A percentile compares a stretch with the other conserved stretches of the same genome.
phyloP scores from a whole-genome alignment of 2,113 vertebrate genomes.

The Monopterus albus region DNA sequence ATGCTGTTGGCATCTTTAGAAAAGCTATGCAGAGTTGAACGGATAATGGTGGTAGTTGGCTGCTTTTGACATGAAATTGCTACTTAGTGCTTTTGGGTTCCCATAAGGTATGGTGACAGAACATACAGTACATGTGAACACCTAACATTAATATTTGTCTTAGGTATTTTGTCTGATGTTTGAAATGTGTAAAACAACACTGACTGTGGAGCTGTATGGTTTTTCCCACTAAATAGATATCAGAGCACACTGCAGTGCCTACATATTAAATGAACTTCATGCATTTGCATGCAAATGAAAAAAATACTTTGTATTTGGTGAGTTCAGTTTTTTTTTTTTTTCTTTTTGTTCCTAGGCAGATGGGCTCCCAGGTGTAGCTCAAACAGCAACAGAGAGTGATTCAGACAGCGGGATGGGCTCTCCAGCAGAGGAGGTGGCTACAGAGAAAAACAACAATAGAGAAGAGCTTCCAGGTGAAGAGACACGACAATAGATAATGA shows the following conservation, averaged over 20 bases:
- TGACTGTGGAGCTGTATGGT: neutral
- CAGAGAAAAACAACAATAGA: constrained; percentile 10
- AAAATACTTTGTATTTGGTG: no score
- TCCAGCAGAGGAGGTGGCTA: constrained; percentile 50
- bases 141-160: no score
- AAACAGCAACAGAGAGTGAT: constrained; percentile 76
- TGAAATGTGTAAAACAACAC: no score
- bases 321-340: no score
- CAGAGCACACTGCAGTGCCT: neutral
- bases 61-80: no score
- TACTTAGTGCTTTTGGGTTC: accelerated
- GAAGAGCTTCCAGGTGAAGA: constrained; percentile 60
- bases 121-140: no score
- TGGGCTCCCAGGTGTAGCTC: constrained; percentile 32
- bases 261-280: no score
- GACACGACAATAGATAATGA: constrained; percentile 8
- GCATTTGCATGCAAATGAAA: no score
- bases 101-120: neutral
- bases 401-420: constrained; percentile 87
- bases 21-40: no score
- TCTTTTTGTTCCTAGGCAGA: constrained; percentile 54
- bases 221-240: neutral
- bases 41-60: accelerated
- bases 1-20: no score
- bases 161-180: no score